A percentile compares a stretch with the other conserved stretches of the same genome.
Evolutionary conservation across 2,113 vertebrate genomes (phyloP).

Genomic region (Gobiocypris rarus): DNA sequence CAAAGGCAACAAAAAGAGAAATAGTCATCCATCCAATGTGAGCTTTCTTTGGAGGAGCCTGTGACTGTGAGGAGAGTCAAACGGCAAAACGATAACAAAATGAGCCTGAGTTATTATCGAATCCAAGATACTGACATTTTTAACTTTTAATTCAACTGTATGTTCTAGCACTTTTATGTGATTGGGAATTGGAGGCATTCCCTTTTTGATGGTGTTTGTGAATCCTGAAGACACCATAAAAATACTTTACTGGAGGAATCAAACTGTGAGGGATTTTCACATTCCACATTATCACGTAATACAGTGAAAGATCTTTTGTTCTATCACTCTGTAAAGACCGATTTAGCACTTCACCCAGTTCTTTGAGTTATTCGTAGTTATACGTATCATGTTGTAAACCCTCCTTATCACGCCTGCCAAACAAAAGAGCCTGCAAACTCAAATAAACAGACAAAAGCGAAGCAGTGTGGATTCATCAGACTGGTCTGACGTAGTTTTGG

Average conservation of each 20-base stretch:
- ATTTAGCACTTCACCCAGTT: slow-evolving; percentile 1
- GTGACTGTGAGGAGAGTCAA: neutral
- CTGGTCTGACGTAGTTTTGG: neutral
- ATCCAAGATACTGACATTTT: neutral
- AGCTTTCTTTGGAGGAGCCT: neutral
- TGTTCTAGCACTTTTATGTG: neutral
- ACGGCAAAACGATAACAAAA: neutral
- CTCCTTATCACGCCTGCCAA: neutral
- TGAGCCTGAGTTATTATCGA: neutral
- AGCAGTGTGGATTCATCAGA: neutral
- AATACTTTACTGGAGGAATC: neutral
- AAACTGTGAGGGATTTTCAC: neutral
- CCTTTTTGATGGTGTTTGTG: neutral
- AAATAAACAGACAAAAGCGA: slow-evolving; percentile 1
- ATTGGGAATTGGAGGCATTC: neutral
- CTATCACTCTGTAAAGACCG: neutral
- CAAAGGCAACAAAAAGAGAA: neutral
- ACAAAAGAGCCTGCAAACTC: slow-evolving; percentile 15
- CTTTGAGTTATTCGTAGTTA: neutral
- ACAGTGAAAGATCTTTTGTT: neutral
- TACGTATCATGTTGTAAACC: neutral
- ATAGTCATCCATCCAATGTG: neutral
- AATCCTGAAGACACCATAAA: neutral
- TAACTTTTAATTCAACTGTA: neutral
- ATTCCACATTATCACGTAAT: neutral